Percentiles rank a stretch among this genome's conserved stretches.
These are phyloP conservation scores for Sander vitreus DNA, from an alignment of 2,113 vertebrate genomes.

Conservation along the genomic window DNA sequence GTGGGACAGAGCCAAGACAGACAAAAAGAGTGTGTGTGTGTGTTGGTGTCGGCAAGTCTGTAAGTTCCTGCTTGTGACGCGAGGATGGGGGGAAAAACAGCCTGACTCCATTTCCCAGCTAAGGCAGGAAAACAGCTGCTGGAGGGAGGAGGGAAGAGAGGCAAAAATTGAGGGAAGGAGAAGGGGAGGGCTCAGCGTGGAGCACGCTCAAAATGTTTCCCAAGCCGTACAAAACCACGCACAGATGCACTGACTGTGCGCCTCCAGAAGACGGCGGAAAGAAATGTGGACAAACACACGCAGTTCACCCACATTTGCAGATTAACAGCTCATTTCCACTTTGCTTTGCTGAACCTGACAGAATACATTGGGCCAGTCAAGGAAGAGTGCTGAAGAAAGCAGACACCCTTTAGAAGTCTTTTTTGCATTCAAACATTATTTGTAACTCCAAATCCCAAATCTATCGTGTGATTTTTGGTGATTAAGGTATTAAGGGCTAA, in stretches of 20 bases:
- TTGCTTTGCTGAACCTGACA: not conserved
- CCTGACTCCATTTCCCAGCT: constrained; percentile 65
- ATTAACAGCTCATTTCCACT: constrained; percentile 32
- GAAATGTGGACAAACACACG: constrained; percentile 11
- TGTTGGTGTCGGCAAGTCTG: constrained; percentile 46
- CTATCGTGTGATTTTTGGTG: too few species aligned
- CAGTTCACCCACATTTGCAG: constrained; percentile 10
- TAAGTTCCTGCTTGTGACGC: constrained; percentile 70
- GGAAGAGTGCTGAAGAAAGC: too few species aligned
- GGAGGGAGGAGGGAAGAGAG: constrained; percentile 30
- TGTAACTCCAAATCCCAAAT: too few species aligned
- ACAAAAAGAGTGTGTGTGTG: constrained; percentile 6
- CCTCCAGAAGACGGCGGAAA: not conserved
- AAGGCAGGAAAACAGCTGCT: constrained; percentile 78
- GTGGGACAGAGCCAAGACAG: constrained; percentile 43
- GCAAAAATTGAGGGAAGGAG: constrained; percentile 8
- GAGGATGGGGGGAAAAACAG: constrained; percentile 50
- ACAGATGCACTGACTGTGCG: constrained; percentile 28
- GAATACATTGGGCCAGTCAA: not conserved
- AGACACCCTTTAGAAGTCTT: not conserved
- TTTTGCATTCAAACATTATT: not conserved
- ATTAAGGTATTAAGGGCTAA: too few species aligned
- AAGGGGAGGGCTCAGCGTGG: constrained; percentile 33
- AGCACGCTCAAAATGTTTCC: constrained; percentile 51
- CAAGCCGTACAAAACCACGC: constrained; percentile 41